Evolutionary conservation across 2,888 invertebrate genomes (phyloP).

Genomic region (Aphidoletes aphidimyza): DNA sequence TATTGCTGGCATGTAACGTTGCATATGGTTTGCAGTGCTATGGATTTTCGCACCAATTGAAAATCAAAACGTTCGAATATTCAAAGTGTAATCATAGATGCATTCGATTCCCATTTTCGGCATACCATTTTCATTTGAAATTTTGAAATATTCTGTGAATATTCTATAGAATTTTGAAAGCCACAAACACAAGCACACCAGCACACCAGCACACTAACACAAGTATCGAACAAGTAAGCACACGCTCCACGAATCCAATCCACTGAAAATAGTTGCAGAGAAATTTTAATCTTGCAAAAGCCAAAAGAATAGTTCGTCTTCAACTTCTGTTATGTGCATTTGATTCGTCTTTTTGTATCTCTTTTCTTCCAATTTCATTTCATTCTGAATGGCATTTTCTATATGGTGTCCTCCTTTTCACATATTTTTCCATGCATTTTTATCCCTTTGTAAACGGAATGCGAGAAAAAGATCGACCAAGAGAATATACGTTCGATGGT

Average conservation of each 20-base stretch:
- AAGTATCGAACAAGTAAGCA: background rate
- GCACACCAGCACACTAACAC: background rate
- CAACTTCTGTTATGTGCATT: background rate
- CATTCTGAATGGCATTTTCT: too few species aligned
- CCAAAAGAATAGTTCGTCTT: conserved; percentile 46
- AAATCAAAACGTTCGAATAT: conserved; percentile 38
- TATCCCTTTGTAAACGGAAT: too few species aligned
- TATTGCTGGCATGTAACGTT: background rate
- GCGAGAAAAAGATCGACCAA: too few species aligned
- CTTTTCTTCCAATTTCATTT: background rate
- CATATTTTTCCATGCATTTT: too few species aligned
- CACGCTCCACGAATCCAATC: background rate
- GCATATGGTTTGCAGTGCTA: background rate
- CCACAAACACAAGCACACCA: background rate
- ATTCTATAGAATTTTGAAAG: background rate
- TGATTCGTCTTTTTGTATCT: background rate
- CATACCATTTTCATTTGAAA: conserved; percentile 24
- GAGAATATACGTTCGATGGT: background rate
- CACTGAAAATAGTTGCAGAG: background rate
- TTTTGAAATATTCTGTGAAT: conserved; percentile 15
- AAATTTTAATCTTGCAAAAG: conserved; percentile 22
- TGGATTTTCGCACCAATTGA: conserved; percentile 3
- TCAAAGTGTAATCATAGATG: conserved; percentile 49
- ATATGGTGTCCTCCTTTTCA: too few species aligned
- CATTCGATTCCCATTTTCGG: conserved; percentile 41